Conservation (phyloP, 2,113 vertebrate genomes). For the Calidris pygmaea region DNA sequence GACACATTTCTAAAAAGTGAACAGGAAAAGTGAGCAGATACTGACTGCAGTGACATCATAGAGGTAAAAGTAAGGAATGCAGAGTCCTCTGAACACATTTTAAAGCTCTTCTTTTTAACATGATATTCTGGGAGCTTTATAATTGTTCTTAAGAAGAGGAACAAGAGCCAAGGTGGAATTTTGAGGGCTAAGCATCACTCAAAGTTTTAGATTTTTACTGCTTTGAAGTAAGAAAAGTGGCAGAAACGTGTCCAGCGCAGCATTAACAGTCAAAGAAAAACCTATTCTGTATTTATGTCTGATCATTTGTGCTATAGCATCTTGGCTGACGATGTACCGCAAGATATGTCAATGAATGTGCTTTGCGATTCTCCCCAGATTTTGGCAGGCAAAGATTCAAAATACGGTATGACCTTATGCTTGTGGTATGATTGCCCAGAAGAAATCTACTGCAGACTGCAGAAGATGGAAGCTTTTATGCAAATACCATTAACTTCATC, state of each 20-base stretch:
- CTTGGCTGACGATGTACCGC: neutral
- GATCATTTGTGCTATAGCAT: neutral
- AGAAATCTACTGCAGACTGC: neutral
- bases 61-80: neutral
- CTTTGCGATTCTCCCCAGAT: neutral
- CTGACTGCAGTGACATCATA: neutral
- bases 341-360: neutral
- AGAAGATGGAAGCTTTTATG: conserved; percentile 34
- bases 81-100: neutral
- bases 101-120: neutral
- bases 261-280: neutral
- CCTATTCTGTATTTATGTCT: neutral
- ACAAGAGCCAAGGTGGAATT: neutral
- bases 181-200: neutral
- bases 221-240: neutral
- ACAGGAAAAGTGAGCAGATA: neutral
- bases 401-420: conserved; percentile 2
- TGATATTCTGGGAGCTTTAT: neutral
- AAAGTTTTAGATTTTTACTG: neutral
- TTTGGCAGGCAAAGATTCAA: conserved; percentile 9
- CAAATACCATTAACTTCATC: neutral
- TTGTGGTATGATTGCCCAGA: conserved; percentile 5
- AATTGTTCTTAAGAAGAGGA: neutral
- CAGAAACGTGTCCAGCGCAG: neutral
- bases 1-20: neutral